A percentile compares a stretch with the other conserved stretches of the same genome.
Evolutionary conservation across 2,113 vertebrate genomes (phyloP).

Genomic region (Gallinago media): DNA sequence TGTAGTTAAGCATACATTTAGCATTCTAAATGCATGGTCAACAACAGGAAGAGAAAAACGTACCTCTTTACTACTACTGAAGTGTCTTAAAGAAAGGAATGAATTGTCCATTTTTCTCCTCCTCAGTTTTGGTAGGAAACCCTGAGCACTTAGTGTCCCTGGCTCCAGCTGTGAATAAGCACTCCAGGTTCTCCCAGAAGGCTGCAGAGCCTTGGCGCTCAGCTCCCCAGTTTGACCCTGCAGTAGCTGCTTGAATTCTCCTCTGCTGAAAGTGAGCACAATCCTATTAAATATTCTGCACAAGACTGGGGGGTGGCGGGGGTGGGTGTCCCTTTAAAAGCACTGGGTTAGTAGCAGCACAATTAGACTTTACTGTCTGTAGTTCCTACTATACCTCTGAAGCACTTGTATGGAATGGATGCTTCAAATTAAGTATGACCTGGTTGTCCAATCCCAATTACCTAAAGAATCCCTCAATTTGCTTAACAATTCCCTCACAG

Average conservation of each 20-base stretch:
- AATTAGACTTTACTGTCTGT: constrained; percentile 60
- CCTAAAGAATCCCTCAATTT: constrained; percentile 76
- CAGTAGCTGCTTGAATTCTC: constrained; percentile 20
- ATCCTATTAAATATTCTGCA: neutral
- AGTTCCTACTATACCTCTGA: constrained; percentile 56
- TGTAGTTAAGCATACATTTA: neutral
- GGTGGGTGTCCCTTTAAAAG: constrained; percentile 12
- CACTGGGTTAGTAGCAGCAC: constrained; percentile 30
- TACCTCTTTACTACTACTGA: neutral
- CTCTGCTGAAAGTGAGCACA: constrained; percentile 14
- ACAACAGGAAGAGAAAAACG: neutral
- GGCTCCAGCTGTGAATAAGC: neutral
- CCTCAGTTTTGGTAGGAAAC: neutral
- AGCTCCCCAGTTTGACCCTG: neutral
- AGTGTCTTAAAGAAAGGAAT: neutral
- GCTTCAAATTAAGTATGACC: constrained; percentile 74
- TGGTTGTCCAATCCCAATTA: constrained; percentile 74
- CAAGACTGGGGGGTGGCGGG: neutral
- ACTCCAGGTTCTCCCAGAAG: neutral
- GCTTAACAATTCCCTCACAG: constrained; percentile 75
- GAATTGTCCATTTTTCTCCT: neutral
- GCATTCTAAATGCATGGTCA: neutral
- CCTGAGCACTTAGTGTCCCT: neutral
- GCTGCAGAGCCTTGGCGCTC: neutral
- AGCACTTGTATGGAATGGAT: constrained; percentile 69